These are phyloP conservation scores for Sclerodermus sp. DNA, from an alignment of 2,888 invertebrate genomes.

Conservation along the genomic window DNA sequence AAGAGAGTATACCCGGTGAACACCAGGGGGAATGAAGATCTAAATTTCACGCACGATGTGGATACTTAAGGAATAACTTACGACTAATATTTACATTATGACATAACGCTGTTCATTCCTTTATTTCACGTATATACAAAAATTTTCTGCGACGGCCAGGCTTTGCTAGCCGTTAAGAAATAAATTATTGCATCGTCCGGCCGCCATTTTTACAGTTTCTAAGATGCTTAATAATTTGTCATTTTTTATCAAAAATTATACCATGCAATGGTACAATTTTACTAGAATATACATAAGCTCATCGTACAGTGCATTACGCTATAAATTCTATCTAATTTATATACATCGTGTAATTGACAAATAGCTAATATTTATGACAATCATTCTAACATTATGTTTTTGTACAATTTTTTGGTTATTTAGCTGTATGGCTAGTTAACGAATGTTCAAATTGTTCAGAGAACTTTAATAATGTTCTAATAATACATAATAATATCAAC, in stretches of 20 bases:
- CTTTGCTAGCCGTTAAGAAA: background rate
- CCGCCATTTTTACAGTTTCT: constrained; percentile 11
- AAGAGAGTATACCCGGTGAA: constrained; percentile 20
- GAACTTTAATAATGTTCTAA: no score
- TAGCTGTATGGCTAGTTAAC: no score
- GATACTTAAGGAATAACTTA: no score
- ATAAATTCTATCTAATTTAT: no score
- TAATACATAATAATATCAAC: no score
- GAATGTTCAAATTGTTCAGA: no score
- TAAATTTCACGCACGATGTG: constrained; percentile 24
- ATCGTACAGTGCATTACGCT: no score
- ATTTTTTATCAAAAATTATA: no score
- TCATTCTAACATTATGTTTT: no score
- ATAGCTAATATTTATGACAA: no score
- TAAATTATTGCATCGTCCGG: constrained; percentile 45
- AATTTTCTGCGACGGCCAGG: background rate
- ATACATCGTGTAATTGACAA: no score
- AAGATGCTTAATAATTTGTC: background rate
- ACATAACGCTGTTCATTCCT: background rate
- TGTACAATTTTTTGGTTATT: no score
- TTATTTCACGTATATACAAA: constrained; percentile 6
- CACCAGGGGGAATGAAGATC: constrained; percentile 42
- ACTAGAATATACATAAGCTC: constrained; percentile 8
- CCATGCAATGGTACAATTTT: background rate
- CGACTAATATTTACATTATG: constrained; percentile 11